These are phyloP conservation scores for Megaleporinus macrocephalus DNA, from an alignment of 2,113 vertebrate species.

Conservation along the genomic window DNA sequence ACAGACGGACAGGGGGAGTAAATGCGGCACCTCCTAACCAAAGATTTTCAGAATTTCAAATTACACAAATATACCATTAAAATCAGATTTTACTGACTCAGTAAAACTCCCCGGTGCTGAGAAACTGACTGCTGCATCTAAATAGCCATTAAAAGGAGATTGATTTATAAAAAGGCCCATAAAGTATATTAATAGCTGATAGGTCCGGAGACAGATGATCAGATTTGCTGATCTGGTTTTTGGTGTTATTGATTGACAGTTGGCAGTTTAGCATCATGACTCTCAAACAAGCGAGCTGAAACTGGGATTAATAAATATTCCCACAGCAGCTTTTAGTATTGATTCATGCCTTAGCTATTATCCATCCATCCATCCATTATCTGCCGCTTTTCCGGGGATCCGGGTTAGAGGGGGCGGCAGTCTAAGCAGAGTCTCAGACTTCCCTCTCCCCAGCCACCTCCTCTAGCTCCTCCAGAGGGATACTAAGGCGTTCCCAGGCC, in stretches of 20 bases:
- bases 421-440: too few species aligned
- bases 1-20: too few species aligned
- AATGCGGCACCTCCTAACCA: too few species aligned
- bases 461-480: too few species aligned
- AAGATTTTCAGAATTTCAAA: too few species aligned
- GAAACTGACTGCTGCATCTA: too few species aligned
- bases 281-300: background rate
- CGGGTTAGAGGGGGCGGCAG: too few species aligned
- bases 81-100: background rate
- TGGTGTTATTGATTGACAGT: conserved; percentile 1
- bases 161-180: background rate
- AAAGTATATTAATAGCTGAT: background rate
- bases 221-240: conserved; percentile 21
- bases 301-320: conserved; percentile 13
- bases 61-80: too few species aligned
- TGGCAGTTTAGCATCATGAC: conserved; percentile 15
- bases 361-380: too few species aligned
- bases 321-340: background rate
- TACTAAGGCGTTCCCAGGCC: too few species aligned
- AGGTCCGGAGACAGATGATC: background rate
- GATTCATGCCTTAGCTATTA: background rate
- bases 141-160: background rate
- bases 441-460: too few species aligned
- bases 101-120: background rate
- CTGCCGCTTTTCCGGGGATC: too few species aligned